Evolutionary conservation across 2,888 invertebrate species (phyloP).

Genomic region (Cryptocheilus praepositus): DNA sequence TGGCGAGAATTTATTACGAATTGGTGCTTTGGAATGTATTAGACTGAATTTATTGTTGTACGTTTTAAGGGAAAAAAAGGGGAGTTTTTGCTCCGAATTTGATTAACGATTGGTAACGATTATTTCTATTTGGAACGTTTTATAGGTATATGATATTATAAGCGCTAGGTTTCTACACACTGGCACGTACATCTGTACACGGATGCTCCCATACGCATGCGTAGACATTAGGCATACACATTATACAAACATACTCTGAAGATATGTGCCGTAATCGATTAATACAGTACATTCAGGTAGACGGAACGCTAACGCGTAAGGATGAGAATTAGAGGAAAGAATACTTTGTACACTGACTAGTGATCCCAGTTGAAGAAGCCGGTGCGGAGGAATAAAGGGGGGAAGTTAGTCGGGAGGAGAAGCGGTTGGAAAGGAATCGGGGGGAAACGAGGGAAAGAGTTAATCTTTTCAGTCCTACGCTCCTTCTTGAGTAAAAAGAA

Average conservation of each 20-base stretch:
- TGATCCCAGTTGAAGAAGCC: too few species aligned
- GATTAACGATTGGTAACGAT: conserved; percentile 54
- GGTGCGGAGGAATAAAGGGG: too few species aligned
- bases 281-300: too few species aligned
- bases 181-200: conserved; percentile 35
- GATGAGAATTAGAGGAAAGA: too few species aligned
- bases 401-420: too few species aligned
- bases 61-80: conserved; percentile 53
- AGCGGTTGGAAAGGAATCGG: too few species aligned
- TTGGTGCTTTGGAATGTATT: conserved; percentile 74
- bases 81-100: conserved; percentile 51
- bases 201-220: conserved; percentile 21
- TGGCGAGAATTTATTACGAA: conserved; percentile 56
- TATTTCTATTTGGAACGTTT: conserved; percentile 65
- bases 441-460: too few species aligned
- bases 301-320: too few species aligned
- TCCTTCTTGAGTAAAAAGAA: too few species aligned
- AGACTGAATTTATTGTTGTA: conserved; percentile 73
- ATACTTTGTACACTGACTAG: too few species aligned
- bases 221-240: conserved; percentile 38
- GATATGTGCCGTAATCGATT: too few species aligned
- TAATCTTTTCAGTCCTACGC: too few species aligned
- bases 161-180: conserved; percentile 50
- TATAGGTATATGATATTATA: conserved; percentile 54
- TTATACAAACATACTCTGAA: conserved; percentile 30